Evolutionary conservation across 1,140 invertebrate genomes (phyloP).

Genomic region (Drosophila jambulina): DNA sequence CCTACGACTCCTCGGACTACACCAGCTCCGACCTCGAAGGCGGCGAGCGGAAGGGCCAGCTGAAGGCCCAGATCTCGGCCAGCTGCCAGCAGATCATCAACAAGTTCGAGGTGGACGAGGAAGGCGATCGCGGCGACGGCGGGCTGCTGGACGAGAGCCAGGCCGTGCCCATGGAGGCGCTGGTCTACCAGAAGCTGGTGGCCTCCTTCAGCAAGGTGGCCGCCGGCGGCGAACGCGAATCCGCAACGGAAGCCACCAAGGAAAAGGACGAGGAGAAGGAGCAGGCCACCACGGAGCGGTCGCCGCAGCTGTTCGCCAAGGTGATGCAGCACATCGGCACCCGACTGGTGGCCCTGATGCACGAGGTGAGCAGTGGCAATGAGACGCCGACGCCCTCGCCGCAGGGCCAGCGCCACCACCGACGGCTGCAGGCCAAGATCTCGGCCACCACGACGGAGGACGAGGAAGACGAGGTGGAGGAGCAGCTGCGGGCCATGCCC

Average conservation of each 20-base stretch:
- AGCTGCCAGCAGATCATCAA: slow-evolving; percentile 95
- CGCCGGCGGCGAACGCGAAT: slow-evolving; percentile 68
- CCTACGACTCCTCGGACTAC: slow-evolving; percentile 95
- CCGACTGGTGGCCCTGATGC: slow-evolving; percentile 95
- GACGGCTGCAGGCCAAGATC: slow-evolving; percentile 87
- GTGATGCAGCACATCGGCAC: slow-evolving; percentile 97
- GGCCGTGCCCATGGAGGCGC: slow-evolving; percentile 88
- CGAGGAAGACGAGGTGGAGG: slow-evolving; percentile 87
- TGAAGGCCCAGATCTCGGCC: slow-evolving; percentile 94
- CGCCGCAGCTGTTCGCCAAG: slow-evolving; percentile 94
- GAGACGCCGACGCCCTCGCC: slow-evolving; percentile 86
- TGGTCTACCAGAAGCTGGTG: slow-evolving; percentile 93
- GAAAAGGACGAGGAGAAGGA: slow-evolving; percentile 54
- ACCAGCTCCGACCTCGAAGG: slow-evolving; percentile 94
- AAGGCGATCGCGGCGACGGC: slow-evolving; percentile 87
- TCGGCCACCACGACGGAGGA: slow-evolving; percentile 92
- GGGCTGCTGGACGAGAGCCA: slow-evolving; percentile 86
- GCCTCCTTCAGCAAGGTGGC: slow-evolving; percentile 92
- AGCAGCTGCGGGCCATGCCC: slow-evolving; percentile 85
- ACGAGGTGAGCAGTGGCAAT: slow-evolving; percentile 92
- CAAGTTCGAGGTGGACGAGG: slow-evolving; percentile 89
- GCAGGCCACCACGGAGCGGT: slow-evolving; percentile 86
- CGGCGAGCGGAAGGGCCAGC: slow-evolving; percentile 88
- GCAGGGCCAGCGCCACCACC: slow-evolving; percentile 73
- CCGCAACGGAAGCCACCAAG: slow-evolving; percentile 8